phyloP scores from a whole-genome alignment of 2,113 vertebrate species.

The Anthoscopus minutus region DNA sequence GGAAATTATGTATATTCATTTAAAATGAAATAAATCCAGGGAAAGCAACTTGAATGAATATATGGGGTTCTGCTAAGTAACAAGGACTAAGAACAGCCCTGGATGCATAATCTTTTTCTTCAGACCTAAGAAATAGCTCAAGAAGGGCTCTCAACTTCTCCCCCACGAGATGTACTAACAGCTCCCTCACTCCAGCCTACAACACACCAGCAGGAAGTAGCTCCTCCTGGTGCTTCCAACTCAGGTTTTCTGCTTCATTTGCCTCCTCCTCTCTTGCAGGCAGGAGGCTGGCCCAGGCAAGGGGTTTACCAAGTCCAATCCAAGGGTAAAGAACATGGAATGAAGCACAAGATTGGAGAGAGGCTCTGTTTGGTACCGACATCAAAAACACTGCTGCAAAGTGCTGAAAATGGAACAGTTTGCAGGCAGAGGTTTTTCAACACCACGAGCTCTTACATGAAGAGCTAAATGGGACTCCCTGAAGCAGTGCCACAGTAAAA shows the following conservation, averaged over 20 bases:
- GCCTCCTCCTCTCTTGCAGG: background rate
- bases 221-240: background rate
- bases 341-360: background rate
- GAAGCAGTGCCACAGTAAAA: background rate
- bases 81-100: background rate
- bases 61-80: background rate
- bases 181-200: background rate
- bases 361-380: background rate
- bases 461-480: background rate
- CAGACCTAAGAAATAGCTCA: background rate
- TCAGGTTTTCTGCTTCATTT: background rate
- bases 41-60: background rate
- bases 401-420: background rate
- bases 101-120: background rate
- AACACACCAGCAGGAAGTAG: background rate
- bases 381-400: background rate
- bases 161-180: background rate
- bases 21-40: background rate
- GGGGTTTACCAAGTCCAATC: background rate
- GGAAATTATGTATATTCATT: background rate
- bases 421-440: background rate
- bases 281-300: background rate
- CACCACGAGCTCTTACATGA: rapidly evolving
- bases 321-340: background rate
- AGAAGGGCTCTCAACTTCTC: background rate